Evolutionary conservation across 2,797 vertebrate species (phyloP).

Genomic region (Rhincodon typus): DNA sequence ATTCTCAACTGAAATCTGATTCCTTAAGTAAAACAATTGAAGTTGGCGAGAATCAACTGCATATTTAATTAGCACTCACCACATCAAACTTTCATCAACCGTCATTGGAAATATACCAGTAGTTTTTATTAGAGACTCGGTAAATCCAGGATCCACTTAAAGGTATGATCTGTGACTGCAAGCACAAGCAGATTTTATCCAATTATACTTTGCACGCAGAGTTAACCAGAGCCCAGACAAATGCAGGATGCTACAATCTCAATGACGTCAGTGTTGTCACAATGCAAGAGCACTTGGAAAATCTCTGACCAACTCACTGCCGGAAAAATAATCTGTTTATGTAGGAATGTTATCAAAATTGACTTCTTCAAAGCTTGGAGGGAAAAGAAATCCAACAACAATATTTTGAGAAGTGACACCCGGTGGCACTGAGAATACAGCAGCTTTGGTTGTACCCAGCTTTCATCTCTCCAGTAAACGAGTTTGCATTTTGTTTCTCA

Average conservation of each 20-base stretch:
- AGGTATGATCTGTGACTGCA: neutral
- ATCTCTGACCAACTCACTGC: neutral
- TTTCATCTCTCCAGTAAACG: neutral
- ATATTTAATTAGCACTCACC: neutral
- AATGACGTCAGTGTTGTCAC: neutral
- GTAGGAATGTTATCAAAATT: neutral
- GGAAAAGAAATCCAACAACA: neutral
- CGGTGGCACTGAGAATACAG: neutral
- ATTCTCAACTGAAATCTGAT: neutral
- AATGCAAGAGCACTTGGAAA: neutral
- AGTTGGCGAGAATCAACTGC: neutral
- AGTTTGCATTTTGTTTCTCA: neutral
- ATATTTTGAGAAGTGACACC: slow-evolving; percentile 8
- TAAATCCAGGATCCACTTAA: neutral
- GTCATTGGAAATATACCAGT: neutral
- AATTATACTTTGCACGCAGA: neutral
- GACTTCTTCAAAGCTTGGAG: neutral
- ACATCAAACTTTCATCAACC: neutral
- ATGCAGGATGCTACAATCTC: neutral
- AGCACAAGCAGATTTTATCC: neutral
- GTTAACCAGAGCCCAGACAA: neutral
- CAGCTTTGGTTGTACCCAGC: neutral
- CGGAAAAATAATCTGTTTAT: neutral
- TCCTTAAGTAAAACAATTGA: neutral
- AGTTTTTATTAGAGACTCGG: neutral